Conservation (phyloP, 2,113 vertebrate species). For the Periophthalmodon schlosseri region DNA sequence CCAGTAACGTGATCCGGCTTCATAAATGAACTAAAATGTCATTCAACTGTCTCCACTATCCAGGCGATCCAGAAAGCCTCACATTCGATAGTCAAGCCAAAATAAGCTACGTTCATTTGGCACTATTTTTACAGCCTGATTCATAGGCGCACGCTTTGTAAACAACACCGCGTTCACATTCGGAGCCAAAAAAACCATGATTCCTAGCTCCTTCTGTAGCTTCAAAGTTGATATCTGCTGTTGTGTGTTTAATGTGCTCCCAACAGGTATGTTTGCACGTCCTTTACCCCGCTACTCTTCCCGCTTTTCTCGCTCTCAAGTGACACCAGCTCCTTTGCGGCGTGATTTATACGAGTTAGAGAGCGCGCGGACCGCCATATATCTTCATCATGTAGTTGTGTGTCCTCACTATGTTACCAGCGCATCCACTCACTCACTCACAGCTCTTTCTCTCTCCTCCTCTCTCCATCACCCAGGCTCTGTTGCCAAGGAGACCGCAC, state of each 20-base stretch:
- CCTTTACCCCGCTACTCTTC: background rate
- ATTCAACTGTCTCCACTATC: too few species aligned
- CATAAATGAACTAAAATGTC: too few species aligned
- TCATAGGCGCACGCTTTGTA: background rate
- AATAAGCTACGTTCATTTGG: too few species aligned
- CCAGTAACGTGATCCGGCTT: too few species aligned
- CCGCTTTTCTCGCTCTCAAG: background rate
- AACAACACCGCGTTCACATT: background rate
- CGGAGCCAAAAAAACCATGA: too few species aligned
- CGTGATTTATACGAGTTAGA: background rate
- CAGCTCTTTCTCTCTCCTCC: slow-evolving; percentile 36
- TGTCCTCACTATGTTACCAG: slow-evolving; percentile 41
- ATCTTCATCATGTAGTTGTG: slow-evolving; percentile 20
- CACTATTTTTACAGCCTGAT: too few species aligned
- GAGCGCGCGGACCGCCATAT: background rate
- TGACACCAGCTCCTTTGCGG: background rate
- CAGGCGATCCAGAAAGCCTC: too few species aligned
- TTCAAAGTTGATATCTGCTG: too few species aligned
- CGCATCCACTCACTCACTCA: slow-evolving; percentile 17
- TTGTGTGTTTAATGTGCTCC: background rate
- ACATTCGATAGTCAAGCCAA: too few species aligned
- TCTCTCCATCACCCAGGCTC: slow-evolving; percentile 65
- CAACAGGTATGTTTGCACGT: background rate
- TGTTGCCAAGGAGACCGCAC: slow-evolving; percentile 77
- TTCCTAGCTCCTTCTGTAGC: too few species aligned